These are phyloP conservation scores for Sorex maritimensis DNA, from an alignment of 2,797 vertebrate species.

Conservation along the genomic window DNA sequence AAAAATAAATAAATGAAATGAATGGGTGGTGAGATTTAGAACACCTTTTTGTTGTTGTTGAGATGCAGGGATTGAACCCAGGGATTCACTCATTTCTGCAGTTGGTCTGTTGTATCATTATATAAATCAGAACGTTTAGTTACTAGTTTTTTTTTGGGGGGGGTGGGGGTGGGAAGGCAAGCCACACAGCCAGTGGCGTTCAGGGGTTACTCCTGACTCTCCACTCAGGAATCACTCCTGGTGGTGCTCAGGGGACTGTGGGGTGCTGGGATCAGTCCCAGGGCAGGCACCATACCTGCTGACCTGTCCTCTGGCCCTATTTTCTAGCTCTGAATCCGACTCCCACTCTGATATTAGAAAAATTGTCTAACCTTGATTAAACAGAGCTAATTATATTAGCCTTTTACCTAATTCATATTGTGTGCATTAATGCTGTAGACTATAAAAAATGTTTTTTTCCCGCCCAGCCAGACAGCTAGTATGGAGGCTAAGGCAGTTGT, in stretches of 20 bases:
- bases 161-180: too few relatives aligned
- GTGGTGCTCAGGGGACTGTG: too few relatives aligned
- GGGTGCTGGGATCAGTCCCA: too few relatives aligned
- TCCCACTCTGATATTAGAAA: conserved; percentile 61
- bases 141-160: neutral
- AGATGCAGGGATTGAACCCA: too few relatives aligned
- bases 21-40: conserved; percentile 37
- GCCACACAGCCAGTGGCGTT: too few relatives aligned
- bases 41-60: conserved; percentile 5
- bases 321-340: conserved; percentile 29
- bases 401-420: conserved; percentile 51
- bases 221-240: too few relatives aligned
- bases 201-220: too few relatives aligned
- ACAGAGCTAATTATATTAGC: conserved; percentile 44
- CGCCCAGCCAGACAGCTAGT: neutral
- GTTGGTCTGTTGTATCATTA: conserved; percentile 5
- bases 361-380: conserved; percentile 63
- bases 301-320: too few relatives aligned
- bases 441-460: conserved; percentile 69
- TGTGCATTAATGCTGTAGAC: conserved; percentile 42
- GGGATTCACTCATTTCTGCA: neutral
- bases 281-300: too few relatives aligned
- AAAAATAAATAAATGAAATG: too few relatives aligned
- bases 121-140: conserved; percentile 43
- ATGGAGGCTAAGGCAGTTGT: too few relatives aligned